Evolutionary conservation across 2,888 invertebrate genomes (phyloP).

Genomic region (Chaitophorus viminalis): DNA sequence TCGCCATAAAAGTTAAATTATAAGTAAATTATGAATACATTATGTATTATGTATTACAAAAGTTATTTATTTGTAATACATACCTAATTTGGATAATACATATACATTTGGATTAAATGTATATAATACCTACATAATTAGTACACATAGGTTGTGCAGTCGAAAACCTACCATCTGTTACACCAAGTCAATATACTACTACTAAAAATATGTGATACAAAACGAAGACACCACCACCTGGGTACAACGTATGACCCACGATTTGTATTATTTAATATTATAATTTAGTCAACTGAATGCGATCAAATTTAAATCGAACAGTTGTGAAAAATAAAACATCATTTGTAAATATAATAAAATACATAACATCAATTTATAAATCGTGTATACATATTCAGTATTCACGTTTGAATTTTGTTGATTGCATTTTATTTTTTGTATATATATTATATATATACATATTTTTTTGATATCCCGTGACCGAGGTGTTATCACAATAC

Average conservation of each 20-base stretch:
- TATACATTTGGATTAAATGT: background rate
- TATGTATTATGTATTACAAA: no score
- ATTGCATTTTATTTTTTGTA: background rate
- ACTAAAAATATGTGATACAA: background rate
- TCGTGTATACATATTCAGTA: background rate
- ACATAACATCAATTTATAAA: background rate
- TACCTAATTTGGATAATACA: no score
- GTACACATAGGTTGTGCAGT: no score
- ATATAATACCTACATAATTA: no score
- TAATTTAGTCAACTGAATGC: background rate
- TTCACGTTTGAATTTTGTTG: background rate
- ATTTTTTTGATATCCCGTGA: no score
- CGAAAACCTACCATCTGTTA: background rate
- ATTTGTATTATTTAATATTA: background rate
- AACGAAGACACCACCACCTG: background rate
- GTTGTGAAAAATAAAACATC: no score
- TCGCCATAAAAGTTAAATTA: no score
- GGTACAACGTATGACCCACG: background rate
- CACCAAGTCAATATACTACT: background rate
- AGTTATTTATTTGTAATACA: no score
- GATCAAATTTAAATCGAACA: background rate
- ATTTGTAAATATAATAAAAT: no score
- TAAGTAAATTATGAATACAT: no score
- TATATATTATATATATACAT: no score
- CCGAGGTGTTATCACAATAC: background rate